Evolutionary conservation across 2,113 vertebrate genomes (phyloP).

Genomic region (Odocoileus virginianus): DNA sequence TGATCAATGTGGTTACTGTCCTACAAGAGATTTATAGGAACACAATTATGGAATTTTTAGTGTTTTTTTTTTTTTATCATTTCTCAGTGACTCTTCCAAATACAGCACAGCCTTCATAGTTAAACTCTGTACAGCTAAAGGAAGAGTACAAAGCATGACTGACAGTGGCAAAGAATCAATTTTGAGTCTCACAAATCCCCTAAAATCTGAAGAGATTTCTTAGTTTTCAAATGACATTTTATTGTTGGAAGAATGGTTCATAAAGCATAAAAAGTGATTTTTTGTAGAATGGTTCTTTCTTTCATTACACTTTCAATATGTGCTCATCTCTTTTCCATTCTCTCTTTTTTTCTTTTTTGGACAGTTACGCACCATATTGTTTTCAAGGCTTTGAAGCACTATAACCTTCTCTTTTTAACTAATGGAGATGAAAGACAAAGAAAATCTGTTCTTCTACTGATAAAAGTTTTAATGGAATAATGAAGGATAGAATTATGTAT

Average conservation of each 20-base stretch:
- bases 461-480: constrained; percentile 75
- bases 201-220: background rate
- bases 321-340: background rate
- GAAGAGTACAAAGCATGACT: background rate
- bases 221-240: background rate
- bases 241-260: background rate
- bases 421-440: constrained; percentile 66
- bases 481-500: constrained; percentile 74
- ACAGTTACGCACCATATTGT: constrained; percentile 57
- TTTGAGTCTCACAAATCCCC: background rate
- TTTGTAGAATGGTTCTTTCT: background rate
- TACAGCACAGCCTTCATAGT: background rate
- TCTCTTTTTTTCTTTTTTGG: background rate
- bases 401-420: constrained; percentile 70
- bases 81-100: background rate
- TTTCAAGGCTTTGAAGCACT: constrained; percentile 61
- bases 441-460: constrained; percentile 75
- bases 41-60: background rate
- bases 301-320: background rate
- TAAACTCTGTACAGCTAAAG: background rate
- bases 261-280: background rate
- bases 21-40: background rate
- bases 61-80: background rate
- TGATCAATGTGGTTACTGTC: background rate
- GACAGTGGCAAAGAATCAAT: background rate